These are phyloP conservation scores for Harpegnathos saltator DNA, from an alignment of 1,140 invertebrate genomes.

Conservation along the genomic window DNA sequence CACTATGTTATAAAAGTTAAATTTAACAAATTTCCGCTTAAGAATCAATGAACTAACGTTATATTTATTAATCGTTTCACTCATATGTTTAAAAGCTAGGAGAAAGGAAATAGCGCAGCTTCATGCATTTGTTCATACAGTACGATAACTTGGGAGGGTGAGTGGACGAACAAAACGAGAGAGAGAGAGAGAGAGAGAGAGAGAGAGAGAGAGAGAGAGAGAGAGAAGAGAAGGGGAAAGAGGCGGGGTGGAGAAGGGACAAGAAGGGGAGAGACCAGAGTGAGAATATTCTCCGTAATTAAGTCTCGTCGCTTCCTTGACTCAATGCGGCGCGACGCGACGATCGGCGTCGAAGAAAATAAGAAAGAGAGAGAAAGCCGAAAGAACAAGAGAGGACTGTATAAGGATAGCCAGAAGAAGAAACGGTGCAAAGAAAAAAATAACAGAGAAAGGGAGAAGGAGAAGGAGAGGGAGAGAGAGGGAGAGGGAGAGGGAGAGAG, in stretches of 20 bases:
- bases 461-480: neutral
- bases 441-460: neutral
- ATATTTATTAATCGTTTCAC: neutral
- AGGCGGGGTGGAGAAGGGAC: constrained; percentile 1
- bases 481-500: constrained; percentile 20
- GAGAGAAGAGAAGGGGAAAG: constrained; percentile 14
- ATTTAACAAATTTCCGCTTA: too few species aligned
- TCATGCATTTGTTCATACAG: constrained; percentile 45
- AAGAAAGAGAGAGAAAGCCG: constrained; percentile 43
- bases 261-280: constrained; percentile 34
- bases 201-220: constrained; percentile 25
- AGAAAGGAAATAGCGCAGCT: constrained; percentile 13
- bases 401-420: constrained; percentile 18
- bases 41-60: too few species aligned
- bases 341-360: constrained; percentile 37
- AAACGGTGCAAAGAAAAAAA: constrained; percentile 58
- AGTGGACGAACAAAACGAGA: neutral
- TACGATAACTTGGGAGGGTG: constrained; percentile 30
- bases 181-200: constrained; percentile 1
- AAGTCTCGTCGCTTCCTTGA: constrained; percentile 81
- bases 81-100: constrained; percentile 26
- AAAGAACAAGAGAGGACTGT: neutral
- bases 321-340: constrained; percentile 67
- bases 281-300: constrained; percentile 82
- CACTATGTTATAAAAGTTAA: too few species aligned